These are phyloP conservation scores for Drosophila hydei DNA, from an alignment of 1,140 invertebrate species.

Conservation along the genomic window DNA sequence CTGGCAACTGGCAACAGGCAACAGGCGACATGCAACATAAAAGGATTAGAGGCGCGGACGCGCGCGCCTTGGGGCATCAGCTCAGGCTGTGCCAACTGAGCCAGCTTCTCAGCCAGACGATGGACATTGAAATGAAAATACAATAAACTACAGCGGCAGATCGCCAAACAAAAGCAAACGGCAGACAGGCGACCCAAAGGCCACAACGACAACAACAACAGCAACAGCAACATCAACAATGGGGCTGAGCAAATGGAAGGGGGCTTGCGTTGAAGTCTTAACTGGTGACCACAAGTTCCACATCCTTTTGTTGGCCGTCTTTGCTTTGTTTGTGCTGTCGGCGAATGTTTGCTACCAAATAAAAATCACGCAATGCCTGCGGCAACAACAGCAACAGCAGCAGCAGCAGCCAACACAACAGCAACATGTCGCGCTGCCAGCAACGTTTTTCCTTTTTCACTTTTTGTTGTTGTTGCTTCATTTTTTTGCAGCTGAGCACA, in stretches of 20 bases:
- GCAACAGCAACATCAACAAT: conserved; percentile 23
- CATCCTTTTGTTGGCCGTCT: conserved; percentile 68
- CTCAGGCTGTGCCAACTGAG: conserved; percentile 16
- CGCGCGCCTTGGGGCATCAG: conserved; percentile 37
- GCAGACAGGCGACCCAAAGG: conserved; percentile 59
- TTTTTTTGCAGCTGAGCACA: conserved; percentile 39
- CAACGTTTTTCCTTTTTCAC: conserved; percentile 13
- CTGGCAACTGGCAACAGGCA: conserved; percentile 14
- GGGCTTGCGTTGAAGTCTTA: conserved; percentile 2
- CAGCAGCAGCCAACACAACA: conserved; percentile 23
- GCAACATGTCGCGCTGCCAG: conserved; percentile 60
- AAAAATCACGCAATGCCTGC: conserved; percentile 70
- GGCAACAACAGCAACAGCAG: conserved; percentile 40
- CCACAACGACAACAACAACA: conserved; percentile 39
- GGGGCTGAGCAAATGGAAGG: conserved; percentile 13
- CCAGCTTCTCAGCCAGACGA: conserved; percentile 39
- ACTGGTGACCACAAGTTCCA: conserved; percentile 47
- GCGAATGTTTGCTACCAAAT: conserved; percentile 73
- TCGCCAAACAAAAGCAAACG: conserved; percentile 62
- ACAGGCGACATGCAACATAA: conserved; percentile 43
- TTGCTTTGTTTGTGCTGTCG: conserved; percentile 66
- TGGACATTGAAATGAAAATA: conserved; percentile 77
- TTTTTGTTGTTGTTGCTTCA: background rate
- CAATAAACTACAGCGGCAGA: conserved; percentile 61
- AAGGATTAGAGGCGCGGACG: conserved; percentile 65